A percentile compares a stretch with the other conserved stretches of the same genome.
phyloP scores from a whole-genome alignment of 1,140 invertebrate species.

The Trialeurodes vaporariorum region DNA sequence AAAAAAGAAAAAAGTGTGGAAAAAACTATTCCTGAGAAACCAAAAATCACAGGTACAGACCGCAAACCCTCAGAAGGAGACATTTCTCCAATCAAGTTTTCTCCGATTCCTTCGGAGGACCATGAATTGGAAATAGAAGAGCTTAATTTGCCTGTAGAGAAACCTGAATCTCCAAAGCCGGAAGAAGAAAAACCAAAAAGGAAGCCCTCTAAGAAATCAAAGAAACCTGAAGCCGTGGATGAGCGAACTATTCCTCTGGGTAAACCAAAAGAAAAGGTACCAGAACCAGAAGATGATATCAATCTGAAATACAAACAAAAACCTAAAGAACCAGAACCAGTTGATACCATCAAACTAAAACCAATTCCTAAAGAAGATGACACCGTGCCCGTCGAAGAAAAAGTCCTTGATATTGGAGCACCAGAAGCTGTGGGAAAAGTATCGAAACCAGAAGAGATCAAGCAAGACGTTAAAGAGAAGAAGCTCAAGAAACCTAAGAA shows the following conservation, averaged over 20 bases:
- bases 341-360: constrained; percentile 13
- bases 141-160: constrained; percentile 9
- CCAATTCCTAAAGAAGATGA: constrained; percentile 10
- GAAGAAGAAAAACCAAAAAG: constrained; percentile 13
- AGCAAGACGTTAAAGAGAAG: constrained; percentile 27
- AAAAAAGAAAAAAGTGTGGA: constrained; percentile 27
- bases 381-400: constrained; percentile 19
- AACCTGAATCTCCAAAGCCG: background rate
- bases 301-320: constrained; percentile 11
- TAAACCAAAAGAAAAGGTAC: constrained; percentile 31
- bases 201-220: constrained; percentile 16
- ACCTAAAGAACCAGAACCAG: constrained; percentile 14
- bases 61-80: background rate
- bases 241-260: constrained; percentile 34
- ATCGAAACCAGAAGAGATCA: constrained; percentile 11
- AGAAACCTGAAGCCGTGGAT: constrained; percentile 30
- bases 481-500: constrained; percentile 32
- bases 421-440: constrained; percentile 8
- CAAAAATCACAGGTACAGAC: background rate
- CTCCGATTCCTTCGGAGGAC: background rate
- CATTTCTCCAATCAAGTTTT: background rate
- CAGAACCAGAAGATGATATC: constrained; percentile 28
- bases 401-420: constrained; percentile 6
- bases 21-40: constrained; percentile 29
- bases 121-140: constrained; percentile 15